Evolutionary conservation across 1,140 invertebrate genomes (phyloP), one percentile per base, ranked within the genome.

Genomic region (Carposina sasakii): DNA sequence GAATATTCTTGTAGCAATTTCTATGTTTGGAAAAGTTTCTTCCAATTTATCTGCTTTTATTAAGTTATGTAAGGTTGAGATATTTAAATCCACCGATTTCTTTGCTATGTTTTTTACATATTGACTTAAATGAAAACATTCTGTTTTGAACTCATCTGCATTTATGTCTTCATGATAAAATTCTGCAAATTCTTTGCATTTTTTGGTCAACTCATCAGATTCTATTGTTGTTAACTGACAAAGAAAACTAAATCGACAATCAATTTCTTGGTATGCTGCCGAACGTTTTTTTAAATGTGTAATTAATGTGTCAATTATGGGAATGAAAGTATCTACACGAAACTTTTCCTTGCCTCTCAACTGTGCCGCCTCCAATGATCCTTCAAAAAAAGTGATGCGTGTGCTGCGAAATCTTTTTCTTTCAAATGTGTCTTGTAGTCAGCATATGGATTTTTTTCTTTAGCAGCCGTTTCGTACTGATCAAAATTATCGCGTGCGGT

Each of bases 11-110:
- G n/a, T n/a, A n/a, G 66, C 58, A 55, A 71, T 67, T 55, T 63
- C 54, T 55, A 60, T 33, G 40, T 63, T 60, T 30, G 54, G 56
- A 57, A 54, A 62, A 24, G 52, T 58, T 20, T 62, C 48, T 62
- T 54, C 48, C 48, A 58, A 42, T 57, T 61, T 61, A 45, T 57
- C 54, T 37, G 50, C 19, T 28, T 49, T 56, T 36, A 47, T 48
- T 31, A 57, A 34, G 19, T 36, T 13, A 45, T 44, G 24, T 37
- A 52, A 19, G 28, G 8, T 24, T 42, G 10, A 44, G 10, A 53
- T 33, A 16, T 51, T 56, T 17, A 31, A 15, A 39, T 21, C 31
- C 48, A 30, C 49, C 33, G 47, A 47, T 45, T 52, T 28, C 46
- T 33, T 51, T 20, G 50, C 48, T 45, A 49, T 26, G 47, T 40